Conservation (phyloP, 2,797 vertebrate species). For the Oceanodroma leucorhoa region DNA sequence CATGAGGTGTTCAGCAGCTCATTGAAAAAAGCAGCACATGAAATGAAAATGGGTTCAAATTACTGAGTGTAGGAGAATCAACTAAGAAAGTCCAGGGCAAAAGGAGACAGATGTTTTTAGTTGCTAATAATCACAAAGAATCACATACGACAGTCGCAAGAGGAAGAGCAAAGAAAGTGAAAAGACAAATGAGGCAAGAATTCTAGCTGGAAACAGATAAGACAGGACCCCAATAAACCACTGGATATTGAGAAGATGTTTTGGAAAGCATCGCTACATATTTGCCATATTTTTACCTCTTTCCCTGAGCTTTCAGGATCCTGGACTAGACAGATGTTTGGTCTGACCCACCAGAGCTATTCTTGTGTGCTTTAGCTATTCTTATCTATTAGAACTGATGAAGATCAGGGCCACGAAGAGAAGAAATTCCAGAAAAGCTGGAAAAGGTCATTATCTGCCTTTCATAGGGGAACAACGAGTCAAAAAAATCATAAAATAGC, state of each 20-base stretch:
- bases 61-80: not conserved
- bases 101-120: not conserved
- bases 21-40: not conserved
- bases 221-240: not conserved
- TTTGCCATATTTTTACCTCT: not conserved
- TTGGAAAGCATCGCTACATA: not conserved
- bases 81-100: not conserved
- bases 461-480: not conserved
- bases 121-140: not conserved
- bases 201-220: not conserved
- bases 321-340: not conserved
- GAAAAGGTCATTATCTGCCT: not conserved
- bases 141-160: not conserved
- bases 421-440: not conserved
- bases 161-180: not conserved
- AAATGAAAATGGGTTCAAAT: not conserved
- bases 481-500: not conserved
- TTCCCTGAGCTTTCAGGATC: not conserved
- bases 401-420: not conserved
- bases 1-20: not conserved
- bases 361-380: not conserved
- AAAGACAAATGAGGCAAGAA: not conserved
- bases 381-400: not conserved
- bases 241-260: not conserved
- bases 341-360: not conserved